Evolutionary conservation across 2,888 invertebrate species (phyloP).

Genomic region (Epirrhoe tristata): DNA sequence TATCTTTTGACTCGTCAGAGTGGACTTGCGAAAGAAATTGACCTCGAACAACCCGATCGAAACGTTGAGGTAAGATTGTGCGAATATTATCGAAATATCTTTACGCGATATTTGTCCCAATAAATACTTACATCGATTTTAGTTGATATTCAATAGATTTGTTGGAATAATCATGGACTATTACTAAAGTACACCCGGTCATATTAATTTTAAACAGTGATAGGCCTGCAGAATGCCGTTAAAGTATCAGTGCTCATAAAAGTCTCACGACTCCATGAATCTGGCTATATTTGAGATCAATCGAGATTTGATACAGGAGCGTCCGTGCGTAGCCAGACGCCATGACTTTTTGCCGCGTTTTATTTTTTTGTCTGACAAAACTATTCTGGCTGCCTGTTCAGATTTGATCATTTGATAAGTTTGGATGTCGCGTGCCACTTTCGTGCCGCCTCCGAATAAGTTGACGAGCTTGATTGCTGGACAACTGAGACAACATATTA

Average conservation of each 20-base stretch:
- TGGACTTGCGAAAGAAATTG: too few species aligned
- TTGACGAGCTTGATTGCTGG: not conserved
- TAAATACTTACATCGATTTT: too few species aligned
- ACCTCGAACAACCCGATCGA: too few species aligned
- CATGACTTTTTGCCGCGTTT: slow-evolving; percentile 51
- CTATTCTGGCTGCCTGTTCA: slow-evolving; percentile 43
- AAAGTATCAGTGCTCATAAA: not conserved
- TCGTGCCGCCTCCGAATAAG: slow-evolving; percentile 22
- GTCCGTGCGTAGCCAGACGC: slow-evolving; percentile 59
- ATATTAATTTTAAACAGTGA: not conserved
- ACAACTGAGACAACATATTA: too few species aligned
- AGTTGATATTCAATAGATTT: too few species aligned
- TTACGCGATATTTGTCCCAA: too few species aligned
- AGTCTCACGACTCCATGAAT: slow-evolving; percentile 41
- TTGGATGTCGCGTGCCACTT: slow-evolving; percentile 32
- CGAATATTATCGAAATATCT: too few species aligned
- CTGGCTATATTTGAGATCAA: slow-evolving; percentile 58
- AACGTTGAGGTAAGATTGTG: too few species aligned
- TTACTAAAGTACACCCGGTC: too few species aligned
- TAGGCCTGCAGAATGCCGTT: not conserved
- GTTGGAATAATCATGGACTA: too few species aligned
- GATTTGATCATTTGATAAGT: slow-evolving; percentile 39
- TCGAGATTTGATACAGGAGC: slow-evolving; percentile 48
- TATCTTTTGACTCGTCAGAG: too few species aligned
- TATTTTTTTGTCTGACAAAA: slow-evolving; percentile 40